Percentiles rank a stretch among this genome's conserved stretches.
phyloP scores from a whole-genome alignment of 2,797 vertebrate genomes.

The Pipistrellus kuhlii region DNA sequence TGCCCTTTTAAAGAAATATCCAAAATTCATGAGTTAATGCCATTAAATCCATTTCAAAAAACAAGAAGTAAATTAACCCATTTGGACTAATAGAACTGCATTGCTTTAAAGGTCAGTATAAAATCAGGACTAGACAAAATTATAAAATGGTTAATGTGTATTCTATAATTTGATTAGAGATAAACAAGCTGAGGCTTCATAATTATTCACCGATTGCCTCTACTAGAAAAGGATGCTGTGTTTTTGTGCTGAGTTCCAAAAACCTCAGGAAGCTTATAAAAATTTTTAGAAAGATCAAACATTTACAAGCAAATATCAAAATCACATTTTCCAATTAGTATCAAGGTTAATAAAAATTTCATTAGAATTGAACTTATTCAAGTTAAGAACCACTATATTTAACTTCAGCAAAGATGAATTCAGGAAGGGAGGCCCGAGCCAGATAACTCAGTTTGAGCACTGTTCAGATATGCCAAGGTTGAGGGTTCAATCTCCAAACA shows the following conservation, averaged over 20 bases:
- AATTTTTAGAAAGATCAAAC: constrained; percentile 44
- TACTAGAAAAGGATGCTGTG: constrained; percentile 28
- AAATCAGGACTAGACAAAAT: constrained; percentile 10
- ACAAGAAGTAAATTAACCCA: constrained; percentile 21
- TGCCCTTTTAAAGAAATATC: constrained; percentile 19
- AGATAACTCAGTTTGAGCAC: background rate
- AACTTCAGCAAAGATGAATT: constrained; percentile 41
- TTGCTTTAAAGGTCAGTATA: constrained; percentile 28
- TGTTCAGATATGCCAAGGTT: background rate
- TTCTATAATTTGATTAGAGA: constrained; percentile 50
- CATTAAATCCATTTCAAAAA: background rate
- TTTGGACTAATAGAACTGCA: background rate
- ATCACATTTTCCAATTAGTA: constrained; percentile 23
- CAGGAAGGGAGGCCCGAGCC: background rate
- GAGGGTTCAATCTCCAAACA: background rate
- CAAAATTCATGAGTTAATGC: constrained; percentile 25
- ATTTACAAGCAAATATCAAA: constrained; percentile 54
- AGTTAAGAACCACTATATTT: constrained; percentile 35
- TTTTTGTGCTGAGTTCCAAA: constrained; percentile 24
- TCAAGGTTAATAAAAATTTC: constrained; percentile 16
- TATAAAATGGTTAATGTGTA: constrained; percentile 20
- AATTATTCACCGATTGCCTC: constrained; percentile 28
- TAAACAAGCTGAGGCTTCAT: background rate
- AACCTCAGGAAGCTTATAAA: constrained; percentile 1
- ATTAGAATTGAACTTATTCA: constrained; percentile 20